These are phyloP conservation scores for Glaucomys volans DNA, from an alignment of 2,113 vertebrate genomes.

Conservation along the genomic window DNA sequence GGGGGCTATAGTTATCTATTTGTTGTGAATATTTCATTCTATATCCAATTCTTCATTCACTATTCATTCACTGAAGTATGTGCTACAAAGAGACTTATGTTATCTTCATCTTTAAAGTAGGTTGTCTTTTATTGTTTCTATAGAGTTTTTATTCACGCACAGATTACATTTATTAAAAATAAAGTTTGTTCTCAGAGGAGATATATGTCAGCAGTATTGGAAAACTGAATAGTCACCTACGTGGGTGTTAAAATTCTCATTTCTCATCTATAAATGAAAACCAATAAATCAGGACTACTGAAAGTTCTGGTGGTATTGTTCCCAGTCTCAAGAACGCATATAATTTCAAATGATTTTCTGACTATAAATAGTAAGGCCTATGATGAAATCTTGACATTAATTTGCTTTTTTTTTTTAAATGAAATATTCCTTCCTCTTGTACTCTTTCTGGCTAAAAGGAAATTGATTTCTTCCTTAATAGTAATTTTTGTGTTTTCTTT, in stretches of 20 bases:
- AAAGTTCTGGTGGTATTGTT: constrained; percentile 85
- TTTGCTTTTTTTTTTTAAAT: constrained; percentile 82
- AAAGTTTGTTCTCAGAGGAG: constrained; percentile 73
- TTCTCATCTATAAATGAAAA: constrained; percentile 87
- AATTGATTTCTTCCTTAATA: constrained; percentile 71
- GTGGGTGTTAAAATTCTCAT: constrained; percentile 84
- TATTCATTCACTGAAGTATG: not conserved
- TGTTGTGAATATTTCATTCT: constrained; percentile 15
- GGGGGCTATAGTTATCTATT: not conserved
- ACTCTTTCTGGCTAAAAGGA: constrained; percentile 67
- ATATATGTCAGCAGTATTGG: constrained; percentile 80
- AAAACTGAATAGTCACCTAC: constrained; percentile 80
- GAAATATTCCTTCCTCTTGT: constrained; percentile 76
- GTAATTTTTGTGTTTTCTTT: constrained; percentile 37
- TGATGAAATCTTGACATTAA: constrained; percentile 87
- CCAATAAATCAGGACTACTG: constrained; percentile 86
- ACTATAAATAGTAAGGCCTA: constrained; percentile 83
- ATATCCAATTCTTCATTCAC: not conserved
- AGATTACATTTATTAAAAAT: constrained; percentile 71
- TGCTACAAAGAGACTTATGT: constrained; percentile 7
- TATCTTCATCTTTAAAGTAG: constrained; percentile 40
- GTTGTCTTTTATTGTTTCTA: constrained; percentile 35
- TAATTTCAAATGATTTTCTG: constrained; percentile 84
- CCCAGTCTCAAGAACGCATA: constrained; percentile 86
- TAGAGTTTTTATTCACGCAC: constrained; percentile 39